Conservation (phyloP, 2,113 vertebrate species). For the Cyanocitta stelleri region DNA sequence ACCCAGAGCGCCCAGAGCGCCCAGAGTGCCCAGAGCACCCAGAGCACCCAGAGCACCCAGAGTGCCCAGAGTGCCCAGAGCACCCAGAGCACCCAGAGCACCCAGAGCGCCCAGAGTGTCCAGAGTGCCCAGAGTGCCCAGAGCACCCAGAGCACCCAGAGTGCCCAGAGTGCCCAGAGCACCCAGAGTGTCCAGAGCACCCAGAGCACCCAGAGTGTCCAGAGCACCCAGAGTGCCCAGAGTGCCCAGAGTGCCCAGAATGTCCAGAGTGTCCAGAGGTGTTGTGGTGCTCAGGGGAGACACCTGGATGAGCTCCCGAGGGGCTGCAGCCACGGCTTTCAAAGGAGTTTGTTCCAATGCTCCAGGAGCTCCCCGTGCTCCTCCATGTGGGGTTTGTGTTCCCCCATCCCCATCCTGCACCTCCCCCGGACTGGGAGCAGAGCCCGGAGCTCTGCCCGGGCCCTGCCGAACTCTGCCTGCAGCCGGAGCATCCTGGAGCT, state of each 20-base stretch:
- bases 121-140: not conserved
- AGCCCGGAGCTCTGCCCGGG: not conserved
- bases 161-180: not conserved
- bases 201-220: not conserved
- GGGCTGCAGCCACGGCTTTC: rapidly evolving
- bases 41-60: not conserved
- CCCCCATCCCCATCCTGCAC: rapidly evolving
- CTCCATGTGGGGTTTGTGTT: rapidly evolving
- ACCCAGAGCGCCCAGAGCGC: not conserved
- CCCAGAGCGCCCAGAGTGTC: not conserved
- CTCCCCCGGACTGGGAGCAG: rapidly evolving
- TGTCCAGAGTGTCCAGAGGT: no score
- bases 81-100: not conserved
- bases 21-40: not conserved
- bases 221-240: not conserved
- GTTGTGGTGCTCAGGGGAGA: rapidly evolving
- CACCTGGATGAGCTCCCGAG: rapidly evolving
- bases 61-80: not conserved
- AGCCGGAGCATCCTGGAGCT: rapidly evolving
- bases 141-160: not conserved
- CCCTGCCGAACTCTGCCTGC: not conserved
- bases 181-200: not conserved
- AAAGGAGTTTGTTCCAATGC: rapidly evolving
- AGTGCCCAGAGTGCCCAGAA: not conserved
- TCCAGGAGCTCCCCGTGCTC: rapidly evolving